These are phyloP conservation scores for Phaethornis superciliosus DNA, from an alignment of 2,113 vertebrate species.

Conservation along the genomic window DNA sequence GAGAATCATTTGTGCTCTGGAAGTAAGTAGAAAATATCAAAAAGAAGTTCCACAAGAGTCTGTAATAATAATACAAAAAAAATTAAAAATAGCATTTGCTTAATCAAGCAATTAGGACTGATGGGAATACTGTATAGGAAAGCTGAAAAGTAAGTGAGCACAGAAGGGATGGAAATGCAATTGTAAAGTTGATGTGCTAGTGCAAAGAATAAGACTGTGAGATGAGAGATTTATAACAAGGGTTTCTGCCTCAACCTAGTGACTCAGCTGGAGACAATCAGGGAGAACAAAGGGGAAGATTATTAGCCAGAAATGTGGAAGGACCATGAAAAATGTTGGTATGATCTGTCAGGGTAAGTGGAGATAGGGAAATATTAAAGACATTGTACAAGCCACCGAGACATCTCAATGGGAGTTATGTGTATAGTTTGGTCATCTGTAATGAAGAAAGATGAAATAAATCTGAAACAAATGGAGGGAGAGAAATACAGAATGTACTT, in stretches of 20 bases:
- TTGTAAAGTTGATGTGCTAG: neutral
- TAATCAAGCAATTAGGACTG: neutral
- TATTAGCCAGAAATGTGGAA: neutral
- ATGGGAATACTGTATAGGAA: neutral
- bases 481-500: neutral
- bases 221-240: neutral
- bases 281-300: neutral
- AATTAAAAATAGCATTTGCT: neutral
- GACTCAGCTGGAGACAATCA: neutral
- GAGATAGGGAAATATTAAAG: conserved; percentile 10
- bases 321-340: conserved; percentile 2
- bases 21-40: neutral
- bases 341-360: neutral
- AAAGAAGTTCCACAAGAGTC: neutral
- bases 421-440: neutral
- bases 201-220: neutral
- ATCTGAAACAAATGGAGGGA: neutral
- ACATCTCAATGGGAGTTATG: conserved; percentile 4
- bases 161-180: neutral
- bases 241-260: neutral
- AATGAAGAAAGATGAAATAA: conserved; percentile 25
- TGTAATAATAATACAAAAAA: neutral
- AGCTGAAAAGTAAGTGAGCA: neutral
- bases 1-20: neutral
- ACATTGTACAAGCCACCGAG: neutral